Conservation (phyloP, 2,113 vertebrate genomes). For the Lophius piscatorius region DNA sequence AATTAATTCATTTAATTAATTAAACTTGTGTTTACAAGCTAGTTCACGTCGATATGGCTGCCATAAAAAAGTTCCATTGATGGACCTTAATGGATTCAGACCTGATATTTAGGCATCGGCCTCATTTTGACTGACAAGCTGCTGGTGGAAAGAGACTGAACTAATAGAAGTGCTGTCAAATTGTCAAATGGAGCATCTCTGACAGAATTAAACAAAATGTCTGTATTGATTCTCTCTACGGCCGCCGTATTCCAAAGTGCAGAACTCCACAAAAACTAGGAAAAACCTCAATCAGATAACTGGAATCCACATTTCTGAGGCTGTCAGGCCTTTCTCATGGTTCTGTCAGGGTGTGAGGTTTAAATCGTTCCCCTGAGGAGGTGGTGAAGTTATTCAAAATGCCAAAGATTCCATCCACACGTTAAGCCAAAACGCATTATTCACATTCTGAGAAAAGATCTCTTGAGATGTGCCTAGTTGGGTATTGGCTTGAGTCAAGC, state of each 20-base stretch:
- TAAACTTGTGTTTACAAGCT: too few relatives aligned
- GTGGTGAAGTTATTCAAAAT: slow-evolving; percentile 59
- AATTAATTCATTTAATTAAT: too few relatives aligned
- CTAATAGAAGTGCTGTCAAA: slow-evolving; percentile 67
- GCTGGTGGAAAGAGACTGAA: slow-evolving; percentile 47
- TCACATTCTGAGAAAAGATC: slow-evolving; percentile 41
- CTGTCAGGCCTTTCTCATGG: slow-evolving; percentile 65
- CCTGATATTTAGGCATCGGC: slow-evolving; percentile 12
- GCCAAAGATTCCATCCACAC: slow-evolving; percentile 29
- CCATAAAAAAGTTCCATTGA: too few relatives aligned
- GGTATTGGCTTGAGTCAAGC: slow-evolving; percentile 3
- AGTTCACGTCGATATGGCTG: too few relatives aligned
- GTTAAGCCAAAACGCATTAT: slow-evolving; percentile 32
- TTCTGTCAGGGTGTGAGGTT: slow-evolving; percentile 60
- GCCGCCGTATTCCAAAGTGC: slow-evolving; percentile 58
- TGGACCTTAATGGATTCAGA: neutral
- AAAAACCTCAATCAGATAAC: slow-evolving; percentile 63
- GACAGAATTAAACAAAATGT: slow-evolving; percentile 68
- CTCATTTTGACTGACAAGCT: slow-evolving; percentile 59
- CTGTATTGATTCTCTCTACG: slow-evolving; percentile 64
- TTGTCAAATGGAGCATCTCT: slow-evolving; percentile 70
- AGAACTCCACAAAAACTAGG: slow-evolving; percentile 56
- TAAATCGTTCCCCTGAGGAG: slow-evolving; percentile 73
- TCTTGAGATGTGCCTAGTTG: slow-evolving; percentile 13
- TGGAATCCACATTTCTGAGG: slow-evolving; percentile 68